phyloP scores from a whole-genome alignment of 2,113 vertebrate genomes.

The zebrafish (Danio rerio) region DNA sequence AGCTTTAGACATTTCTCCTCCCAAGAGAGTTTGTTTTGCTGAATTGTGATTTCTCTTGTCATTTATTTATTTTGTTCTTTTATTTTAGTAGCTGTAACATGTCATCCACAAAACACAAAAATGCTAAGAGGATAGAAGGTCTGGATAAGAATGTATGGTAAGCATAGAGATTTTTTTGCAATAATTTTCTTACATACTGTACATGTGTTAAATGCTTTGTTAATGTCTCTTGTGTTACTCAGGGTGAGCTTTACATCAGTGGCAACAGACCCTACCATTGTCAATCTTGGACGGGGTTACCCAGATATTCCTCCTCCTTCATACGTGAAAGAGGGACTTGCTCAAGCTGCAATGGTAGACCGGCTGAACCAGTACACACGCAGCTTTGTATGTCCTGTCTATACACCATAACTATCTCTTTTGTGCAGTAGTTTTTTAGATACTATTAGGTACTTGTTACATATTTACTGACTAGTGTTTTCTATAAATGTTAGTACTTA shows the following conservation, averaged over 20 bases:
- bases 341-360: conserved; percentile 80
- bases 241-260: conserved; percentile 91
- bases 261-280: conserved; percentile 87
- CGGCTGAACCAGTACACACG: conserved; percentile 92
- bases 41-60: background rate
- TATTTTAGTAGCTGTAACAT: conserved; percentile 68
- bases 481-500: too few species aligned
- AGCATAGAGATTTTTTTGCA: conserved; percentile 69
- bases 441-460: too few species aligned
- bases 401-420: background rate
- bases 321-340: conserved; percentile 87
- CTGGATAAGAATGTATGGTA: conserved; percentile 93
- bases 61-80: conserved; percentile 24
- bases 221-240: conserved; percentile 17
- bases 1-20: conserved; percentile 49
- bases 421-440: too few species aligned
- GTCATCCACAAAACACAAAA: conserved; percentile 82
- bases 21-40: conserved; percentile 62
- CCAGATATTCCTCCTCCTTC: conserved; percentile 90
- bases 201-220: background rate
- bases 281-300: conserved; percentile 92
- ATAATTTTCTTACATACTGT: too few species aligned
- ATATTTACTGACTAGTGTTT: too few species aligned
- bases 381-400: conserved; percentile 84
- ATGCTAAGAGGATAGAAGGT: conserved; percentile 89